phyloP scores from a whole-genome alignment of 2,888 invertebrate genomes.

The Eulithis prunata region DNA sequence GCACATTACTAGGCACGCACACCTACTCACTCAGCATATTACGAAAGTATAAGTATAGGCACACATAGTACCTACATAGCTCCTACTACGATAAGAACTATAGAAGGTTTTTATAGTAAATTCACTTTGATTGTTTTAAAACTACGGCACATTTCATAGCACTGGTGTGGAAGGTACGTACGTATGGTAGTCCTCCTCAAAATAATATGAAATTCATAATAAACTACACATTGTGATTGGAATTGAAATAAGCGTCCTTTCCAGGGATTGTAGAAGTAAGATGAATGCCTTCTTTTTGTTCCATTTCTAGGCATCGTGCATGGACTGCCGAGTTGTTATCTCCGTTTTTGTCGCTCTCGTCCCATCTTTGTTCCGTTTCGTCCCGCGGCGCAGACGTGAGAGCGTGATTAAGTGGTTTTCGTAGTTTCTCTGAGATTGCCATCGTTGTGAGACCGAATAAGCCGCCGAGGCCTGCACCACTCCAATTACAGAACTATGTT shows the following conservation, averaged over 20 bases:
- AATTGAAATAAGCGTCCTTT: neutral
- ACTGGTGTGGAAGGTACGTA: no score
- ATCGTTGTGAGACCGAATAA: conserved; percentile 28
- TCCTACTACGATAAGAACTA: no score
- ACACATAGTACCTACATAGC: no score
- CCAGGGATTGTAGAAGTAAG: neutral
- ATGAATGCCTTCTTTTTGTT: conserved; percentile 10
- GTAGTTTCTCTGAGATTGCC: conserved; percentile 41
- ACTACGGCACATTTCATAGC: no score
- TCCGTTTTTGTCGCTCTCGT: conserved; percentile 14
- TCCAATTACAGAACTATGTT: conserved; percentile 1
- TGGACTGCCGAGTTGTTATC: conserved; percentile 1
- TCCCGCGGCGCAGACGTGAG: conserved; percentile 30
- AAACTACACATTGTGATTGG: no score
- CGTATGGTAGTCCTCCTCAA: no score
- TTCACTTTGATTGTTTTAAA: no score
- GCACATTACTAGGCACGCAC: neutral
- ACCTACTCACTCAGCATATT: no score
- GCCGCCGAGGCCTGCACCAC: conserved; percentile 6
- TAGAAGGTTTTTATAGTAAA: no score
- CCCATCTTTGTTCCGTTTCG: conserved; percentile 17
- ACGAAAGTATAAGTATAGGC: no score
- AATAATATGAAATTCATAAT: no score
- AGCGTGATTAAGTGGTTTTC: conserved; percentile 43
- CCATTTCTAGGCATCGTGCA: conserved; percentile 2